phyloP scores from a whole-genome alignment of 2,797 vertebrate species.

The Microctenopoma lineatum region DNA sequence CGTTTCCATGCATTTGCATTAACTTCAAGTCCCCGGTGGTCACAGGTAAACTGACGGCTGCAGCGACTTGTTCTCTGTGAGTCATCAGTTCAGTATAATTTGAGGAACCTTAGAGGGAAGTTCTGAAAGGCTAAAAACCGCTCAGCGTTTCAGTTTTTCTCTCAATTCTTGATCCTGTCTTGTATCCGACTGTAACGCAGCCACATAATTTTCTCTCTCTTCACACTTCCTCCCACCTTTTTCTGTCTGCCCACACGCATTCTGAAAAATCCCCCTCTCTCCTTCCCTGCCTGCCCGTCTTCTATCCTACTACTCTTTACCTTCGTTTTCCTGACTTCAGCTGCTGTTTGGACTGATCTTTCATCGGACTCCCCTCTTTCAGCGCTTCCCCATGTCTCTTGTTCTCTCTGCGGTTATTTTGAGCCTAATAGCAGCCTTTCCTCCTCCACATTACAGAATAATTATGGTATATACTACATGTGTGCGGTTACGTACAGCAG shows the following conservation, averaged over 20 bases:
- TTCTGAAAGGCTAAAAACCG: too few species aligned
- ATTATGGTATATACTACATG: slow-evolving; percentile 55
- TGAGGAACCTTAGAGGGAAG: too few species aligned
- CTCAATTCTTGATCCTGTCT: background rate
- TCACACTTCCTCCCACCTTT: slow-evolving; percentile 51
- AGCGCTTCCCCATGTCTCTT: slow-evolving; percentile 18
- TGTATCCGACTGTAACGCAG: background rate
- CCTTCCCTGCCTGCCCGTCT: background rate
- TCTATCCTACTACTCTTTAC: slow-evolving; percentile 49
- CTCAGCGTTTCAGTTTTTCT: background rate
- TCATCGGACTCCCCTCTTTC: slow-evolving; percentile 22
- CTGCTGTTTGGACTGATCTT: slow-evolving; percentile 36
- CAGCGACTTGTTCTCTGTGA: too few species aligned
- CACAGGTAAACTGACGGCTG: too few species aligned
- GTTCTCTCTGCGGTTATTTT: slow-evolving; percentile 67
- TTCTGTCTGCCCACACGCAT: slow-evolving; percentile 43
- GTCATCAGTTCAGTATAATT: too few species aligned
- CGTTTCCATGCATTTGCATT: too few species aligned
- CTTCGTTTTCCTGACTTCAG: slow-evolving; percentile 49
- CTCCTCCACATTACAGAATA: slow-evolving; percentile 47
- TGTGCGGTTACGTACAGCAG: slow-evolving; percentile 10
- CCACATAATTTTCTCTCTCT: slow-evolving; percentile 21
- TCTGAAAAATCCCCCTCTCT: slow-evolving; percentile 27
- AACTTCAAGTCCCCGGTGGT: too few species aligned
- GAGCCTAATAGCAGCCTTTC: slow-evolving; percentile 51